phyloP scores from a whole-genome alignment of 2,797 vertebrate species.

The Nannoperca obscura region DNA sequence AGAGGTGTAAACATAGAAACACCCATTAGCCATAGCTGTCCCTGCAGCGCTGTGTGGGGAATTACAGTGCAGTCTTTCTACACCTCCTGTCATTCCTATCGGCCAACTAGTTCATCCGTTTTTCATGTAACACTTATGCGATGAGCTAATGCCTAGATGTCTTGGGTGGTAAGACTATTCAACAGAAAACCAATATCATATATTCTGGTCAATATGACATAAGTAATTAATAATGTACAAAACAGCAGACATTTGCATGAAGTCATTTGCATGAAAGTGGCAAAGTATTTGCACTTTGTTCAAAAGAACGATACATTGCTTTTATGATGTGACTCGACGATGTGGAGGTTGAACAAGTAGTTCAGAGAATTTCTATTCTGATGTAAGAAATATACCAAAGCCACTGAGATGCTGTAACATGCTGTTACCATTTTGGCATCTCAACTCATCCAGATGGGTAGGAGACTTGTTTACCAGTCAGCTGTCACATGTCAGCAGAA shows the following conservation, averaged over 20 bases:
- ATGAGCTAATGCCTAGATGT: not conserved
- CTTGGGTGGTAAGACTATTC: not conserved
- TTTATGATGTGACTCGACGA: constrained; percentile 8
- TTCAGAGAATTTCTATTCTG: not conserved
- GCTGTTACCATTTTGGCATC: not conserved
- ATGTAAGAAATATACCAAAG: not conserved
- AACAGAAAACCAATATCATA: not conserved
- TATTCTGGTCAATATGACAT: not conserved
- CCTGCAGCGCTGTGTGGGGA: not conserved
- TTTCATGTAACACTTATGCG: not conserved
- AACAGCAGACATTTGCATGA: too few species aligned
- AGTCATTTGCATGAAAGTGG: not conserved
- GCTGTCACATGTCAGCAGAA: not conserved
- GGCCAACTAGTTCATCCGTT: not conserved
- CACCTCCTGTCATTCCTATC: too few species aligned
- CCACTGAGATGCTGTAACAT: not conserved
- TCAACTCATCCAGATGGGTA: not conserved
- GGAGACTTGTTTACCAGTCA: not conserved
- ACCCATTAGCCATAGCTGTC: too few species aligned
- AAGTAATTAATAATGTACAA: too few species aligned
- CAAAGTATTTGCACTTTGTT: constrained; percentile 5
- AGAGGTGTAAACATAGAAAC: constrained; percentile 1
- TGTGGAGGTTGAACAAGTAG: not conserved
- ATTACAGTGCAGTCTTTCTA: not conserved
- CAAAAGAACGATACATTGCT: not conserved